Base-by-base conservation (phyloP, 2,113 vertebrate genomes). In the Mohoua ochrocephala region DNA sequence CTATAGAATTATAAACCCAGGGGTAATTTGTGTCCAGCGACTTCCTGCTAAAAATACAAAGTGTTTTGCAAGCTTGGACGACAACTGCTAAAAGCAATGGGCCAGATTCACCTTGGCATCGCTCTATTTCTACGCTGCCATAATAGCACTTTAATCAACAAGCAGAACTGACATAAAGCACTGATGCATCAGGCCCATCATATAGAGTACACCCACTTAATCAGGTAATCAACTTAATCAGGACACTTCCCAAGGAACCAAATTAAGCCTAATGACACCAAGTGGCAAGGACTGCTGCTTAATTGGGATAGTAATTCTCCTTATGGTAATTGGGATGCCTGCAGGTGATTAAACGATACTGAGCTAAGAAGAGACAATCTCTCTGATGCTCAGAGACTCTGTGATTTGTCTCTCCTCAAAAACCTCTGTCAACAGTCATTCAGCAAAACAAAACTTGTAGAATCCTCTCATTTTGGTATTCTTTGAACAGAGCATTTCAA, bases 161-260 rank as follows among this genome's bases (percentile, higher is more conserved):
- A 95, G 93, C 87, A 96, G 86, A 92, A 88, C 60, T 67, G 87
- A 42, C 91, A 93, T 78, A 91, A 91, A 96, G 90, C 84, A 81
- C 87, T 91, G 89, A 89, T 91, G 96, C 93, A 64, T 90, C 94
- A 94, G 96, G 82, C 92, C 91, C 85, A 92, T 96, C 94, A 94
- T 16, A 92, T 44, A 95, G 81, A 95, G 93, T 95, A 97, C 95
- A 94, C 96, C 94, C 96, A 96, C 96, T 97, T 97, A 97, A 97
- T 97, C 97, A 97, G 97, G 97, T 97, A 97, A 97, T 97, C 97
- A 97, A 93, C 94, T 97, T 96, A 97, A 97, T 97, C 97, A 97
- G 97, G 97, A 97, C 95, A 96, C 96, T 97, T 97, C 96, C 96
- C 97, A 97, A 97, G 97, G 93, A 97, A 97, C 96, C 97, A 97